A percentile compares a stretch with the other conserved stretches of the same genome.
Conservation (phyloP, 2,888 invertebrate species). For the Heliconius cydno region DNA sequence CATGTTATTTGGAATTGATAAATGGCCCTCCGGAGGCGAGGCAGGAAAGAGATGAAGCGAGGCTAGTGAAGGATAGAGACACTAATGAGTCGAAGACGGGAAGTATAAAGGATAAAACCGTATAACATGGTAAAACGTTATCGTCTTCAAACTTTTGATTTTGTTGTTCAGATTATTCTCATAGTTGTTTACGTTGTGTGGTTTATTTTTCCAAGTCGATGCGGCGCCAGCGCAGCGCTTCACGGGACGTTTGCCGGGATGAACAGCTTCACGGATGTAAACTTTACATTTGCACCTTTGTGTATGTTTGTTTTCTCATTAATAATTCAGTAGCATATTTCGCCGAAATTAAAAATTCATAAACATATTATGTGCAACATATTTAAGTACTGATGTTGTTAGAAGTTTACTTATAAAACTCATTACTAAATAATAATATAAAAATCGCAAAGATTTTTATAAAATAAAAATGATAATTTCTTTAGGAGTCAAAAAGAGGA, state of each 20-base stretch:
- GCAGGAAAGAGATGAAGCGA: slow-evolving; percentile 68
- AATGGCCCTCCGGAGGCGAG: slow-evolving; percentile 79
- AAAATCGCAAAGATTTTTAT: background rate
- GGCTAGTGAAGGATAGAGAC: slow-evolving; percentile 64
- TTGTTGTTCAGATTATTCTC: slow-evolving; percentile 54
- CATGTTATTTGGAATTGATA: slow-evolving; percentile 84
- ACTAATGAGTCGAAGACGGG: slow-evolving; percentile 76
- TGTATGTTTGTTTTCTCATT: slow-evolving; percentile 1
- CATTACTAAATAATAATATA: background rate
- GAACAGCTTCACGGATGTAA: slow-evolving; percentile 63
- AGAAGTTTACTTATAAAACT: background rate
- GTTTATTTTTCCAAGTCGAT: slow-evolving; percentile 49
- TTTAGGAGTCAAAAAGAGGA: background rate
- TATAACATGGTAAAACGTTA: slow-evolving; percentile 78
- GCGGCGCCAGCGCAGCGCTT: slow-evolving; percentile 62
- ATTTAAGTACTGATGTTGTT: background rate
- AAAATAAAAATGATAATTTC: background rate
- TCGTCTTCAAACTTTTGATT: slow-evolving; percentile 57
- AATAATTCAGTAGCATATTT: slow-evolving; percentile 7
- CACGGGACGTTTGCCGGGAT: slow-evolving; percentile 65
- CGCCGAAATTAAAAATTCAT: background rate
- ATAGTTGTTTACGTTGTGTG: slow-evolving; percentile 44
- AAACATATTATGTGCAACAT: background rate
- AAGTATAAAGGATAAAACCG: slow-evolving; percentile 67
- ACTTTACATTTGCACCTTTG: slow-evolving; percentile 57